A percentile compares a stretch with the other conserved stretches of the same genome.
phyloP scores from a whole-genome alignment of 2,888 invertebrate species.

The Archips xylosteana region DNA sequence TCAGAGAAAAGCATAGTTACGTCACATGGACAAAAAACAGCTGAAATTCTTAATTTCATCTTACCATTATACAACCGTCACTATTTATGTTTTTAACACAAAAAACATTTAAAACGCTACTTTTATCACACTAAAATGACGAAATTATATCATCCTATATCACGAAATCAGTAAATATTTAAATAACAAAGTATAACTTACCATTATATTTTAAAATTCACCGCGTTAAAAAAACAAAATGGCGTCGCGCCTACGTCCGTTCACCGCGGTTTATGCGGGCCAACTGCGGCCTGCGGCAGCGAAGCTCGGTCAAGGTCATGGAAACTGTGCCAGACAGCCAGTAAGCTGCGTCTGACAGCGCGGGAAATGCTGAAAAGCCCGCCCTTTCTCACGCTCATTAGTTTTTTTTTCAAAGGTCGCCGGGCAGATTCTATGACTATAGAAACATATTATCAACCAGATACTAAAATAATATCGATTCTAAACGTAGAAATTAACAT shows the following conservation, averaged over 20 bases:
- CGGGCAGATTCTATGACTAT: too few relatives aligned
- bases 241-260: constrained; percentile 51
- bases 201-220: constrained; percentile 67
- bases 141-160: not conserved
- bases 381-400: constrained; percentile 1
- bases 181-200: constrained; percentile 55
- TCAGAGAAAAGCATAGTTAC: constrained; percentile 35
- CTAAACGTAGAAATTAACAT: too few relatives aligned
- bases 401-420: not conserved
- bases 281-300: constrained; percentile 78
- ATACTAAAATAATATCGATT: too few relatives aligned
- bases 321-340: constrained; percentile 77
- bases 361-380: constrained; percentile 65
- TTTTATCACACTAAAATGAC: not conserved
- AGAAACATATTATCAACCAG: too few relatives aligned
- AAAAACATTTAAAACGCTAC: not conserved
- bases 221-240: constrained; percentile 54
- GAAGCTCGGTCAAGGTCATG: constrained; percentile 75
- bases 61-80: constrained; percentile 46
- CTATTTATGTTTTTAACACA: constrained; percentile 17
- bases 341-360: constrained; percentile 67
- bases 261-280: constrained; percentile 64
- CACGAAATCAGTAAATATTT: constrained; percentile 5
- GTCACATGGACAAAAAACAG: constrained; percentile 39
- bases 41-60: constrained; percentile 42